Base-by-base conservation (phyloP, 37 sponge, comb jelly and placozoan species). In the Beroe ovata region DNA sequence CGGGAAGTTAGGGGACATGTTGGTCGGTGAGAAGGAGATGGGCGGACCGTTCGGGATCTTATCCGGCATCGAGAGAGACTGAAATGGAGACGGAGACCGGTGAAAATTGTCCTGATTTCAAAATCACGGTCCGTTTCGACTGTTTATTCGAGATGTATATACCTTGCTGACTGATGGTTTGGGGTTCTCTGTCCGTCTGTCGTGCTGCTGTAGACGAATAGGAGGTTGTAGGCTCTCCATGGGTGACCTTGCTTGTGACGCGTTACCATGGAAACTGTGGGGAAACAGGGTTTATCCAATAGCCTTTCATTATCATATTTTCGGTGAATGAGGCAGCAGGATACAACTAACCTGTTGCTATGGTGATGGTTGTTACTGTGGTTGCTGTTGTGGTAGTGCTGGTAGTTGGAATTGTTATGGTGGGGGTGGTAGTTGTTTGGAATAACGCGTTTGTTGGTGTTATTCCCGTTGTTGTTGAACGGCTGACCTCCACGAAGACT, bases 191-290 rank as follows among this genome's bases (percentile, higher is more conserved):
- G 11, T 66, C 30, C 69, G 25, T 30, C 69, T 66, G 4, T 66
- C 69, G 36, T 66, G 69, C 30, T 66, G 69, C 36, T 66, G 69
- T 25, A 66, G 69, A 29, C 69, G 25, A 34, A 66, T 66, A 19
- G 69, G 69, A 25, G 25, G 69, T 37, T 66, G 69, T 37, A 66
- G 30, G 30, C 35, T 32, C 36, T 66, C 69, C 36, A 66, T 14
- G 2, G 69, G 69, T 3, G 69, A 34, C 36, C 69, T 26, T 6
- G 30, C 69, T 25, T 66, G 25, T 30, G 69, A 34, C 18, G 4
- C 21, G 54, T 47, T 47, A 47, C 54, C 54, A 47, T 47, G 54
- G 54, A 47, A 47, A 47, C 54, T 47, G 54, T 11, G 54, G 54
- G n/a, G n/a, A n/a, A n/a, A n/a, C n/a, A n/a, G n/a, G n/a, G n/a